Evolutionary conservation across 2,113 vertebrate genomes (phyloP).

Genomic region (Glaucidium brasilianum): DNA sequence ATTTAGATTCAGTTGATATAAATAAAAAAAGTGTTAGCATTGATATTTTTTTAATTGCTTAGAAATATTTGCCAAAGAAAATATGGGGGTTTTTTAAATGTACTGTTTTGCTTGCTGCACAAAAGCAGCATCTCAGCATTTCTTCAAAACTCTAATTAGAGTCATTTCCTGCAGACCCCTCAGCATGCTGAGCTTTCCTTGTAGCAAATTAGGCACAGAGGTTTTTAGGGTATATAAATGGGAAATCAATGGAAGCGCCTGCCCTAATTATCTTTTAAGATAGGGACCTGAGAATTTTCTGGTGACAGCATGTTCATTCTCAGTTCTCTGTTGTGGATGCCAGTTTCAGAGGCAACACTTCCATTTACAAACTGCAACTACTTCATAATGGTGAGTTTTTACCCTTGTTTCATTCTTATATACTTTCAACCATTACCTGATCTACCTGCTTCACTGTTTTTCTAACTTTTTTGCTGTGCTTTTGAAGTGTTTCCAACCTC

Average conservation of each 20-base stretch:
- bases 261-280: neutral
- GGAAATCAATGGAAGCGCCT: constrained; percentile 34
- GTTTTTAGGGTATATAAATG: neutral
- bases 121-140: neutral
- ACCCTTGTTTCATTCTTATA: neutral
- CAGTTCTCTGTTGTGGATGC: neutral
- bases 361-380: neutral
- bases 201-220: neutral
- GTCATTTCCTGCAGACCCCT: neutral
- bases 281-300: neutral
- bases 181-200: neutral
- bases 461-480: neutral
- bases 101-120: neutral
- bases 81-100: neutral
- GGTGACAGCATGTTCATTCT: neutral
- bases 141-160: constrained; percentile 8
- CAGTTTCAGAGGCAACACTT: neutral
- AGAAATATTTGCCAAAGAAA: neutral
- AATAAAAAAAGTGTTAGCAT: neutral
- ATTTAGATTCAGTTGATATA: neutral
- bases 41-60: neutral
- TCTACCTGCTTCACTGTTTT: neutral
- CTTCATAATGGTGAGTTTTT: neutral
- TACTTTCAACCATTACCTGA: neutral
- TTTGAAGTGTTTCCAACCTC: neutral